Percentiles rank a stretch among this genome's conserved stretches.
phyloP scores from a whole-genome alignment of 2,113 vertebrate species.

The Sylvilagus bachmani region DNA sequence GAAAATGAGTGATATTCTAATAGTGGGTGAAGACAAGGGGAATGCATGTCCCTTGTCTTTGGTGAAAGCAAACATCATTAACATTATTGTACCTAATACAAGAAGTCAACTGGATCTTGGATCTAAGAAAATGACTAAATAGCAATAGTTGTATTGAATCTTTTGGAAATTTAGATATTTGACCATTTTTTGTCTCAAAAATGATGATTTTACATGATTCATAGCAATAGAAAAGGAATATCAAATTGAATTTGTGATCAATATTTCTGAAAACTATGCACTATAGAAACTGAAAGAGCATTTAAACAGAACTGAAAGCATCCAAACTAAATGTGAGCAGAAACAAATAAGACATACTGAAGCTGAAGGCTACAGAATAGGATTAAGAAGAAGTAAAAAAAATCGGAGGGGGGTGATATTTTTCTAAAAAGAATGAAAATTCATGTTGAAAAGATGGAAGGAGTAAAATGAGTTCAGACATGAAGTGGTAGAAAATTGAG shows the following conservation, averaged over 20 bases:
- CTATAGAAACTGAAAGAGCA: background rate
- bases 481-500: background rate
- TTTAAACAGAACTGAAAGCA: constrained; percentile 16
- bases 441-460: background rate
- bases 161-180: constrained; percentile 11
- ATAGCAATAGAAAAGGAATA: background rate
- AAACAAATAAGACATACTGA: background rate
- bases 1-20: background rate
- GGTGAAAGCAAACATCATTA: background rate
- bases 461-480: background rate
- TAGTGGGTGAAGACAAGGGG: background rate
- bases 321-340: background rate
- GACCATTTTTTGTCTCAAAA: background rate
- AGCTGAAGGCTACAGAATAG: background rate
- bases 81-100: background rate
- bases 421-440: background rate
- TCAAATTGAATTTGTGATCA: background rate
- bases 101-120: background rate
- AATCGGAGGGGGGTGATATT: background rate
- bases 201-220: background rate
- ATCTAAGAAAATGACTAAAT: background rate
- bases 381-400: background rate
- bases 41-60: background rate
- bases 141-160: background rate
- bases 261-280: background rate